Base-by-base conservation (phyloP, 2,888 invertebrate species). In the Hoplodrina ambigua region DNA sequence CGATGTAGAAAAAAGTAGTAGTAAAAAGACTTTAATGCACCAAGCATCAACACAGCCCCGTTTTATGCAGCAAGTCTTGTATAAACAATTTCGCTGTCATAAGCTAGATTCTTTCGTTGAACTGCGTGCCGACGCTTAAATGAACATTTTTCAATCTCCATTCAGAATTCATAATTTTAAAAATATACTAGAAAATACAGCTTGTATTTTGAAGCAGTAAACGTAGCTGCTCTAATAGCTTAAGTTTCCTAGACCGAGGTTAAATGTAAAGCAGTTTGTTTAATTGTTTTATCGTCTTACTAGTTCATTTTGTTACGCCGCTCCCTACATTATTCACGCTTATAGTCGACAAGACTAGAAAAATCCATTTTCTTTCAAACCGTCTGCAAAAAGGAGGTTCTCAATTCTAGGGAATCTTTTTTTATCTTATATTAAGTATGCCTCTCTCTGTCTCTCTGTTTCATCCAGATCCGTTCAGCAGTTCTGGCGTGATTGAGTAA, bases 211-310 rank as follows among this genome's bases (percentile, higher is more conserved):
- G 44, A 59, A 50, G 41, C 25, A 11, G 19, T 57, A 20, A 13
- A 46, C 53, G 25, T 54, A 15, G 5, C 46, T n/a, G n/a, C n/a
- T n/a, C n/a, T 46, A 46, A 69, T 25, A n/a, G 15, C 37, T 46
- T 52, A 58, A 41, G 5, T 37, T 56, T 67, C 0, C 20, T 13
- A 19, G 20, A 7, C 25, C 52, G 25, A 57, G 46, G 60, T 25
- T 72, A 72, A 72, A 25, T 44, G 25, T 56, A 25, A 20, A 60
- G 44, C 59, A 55, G 50, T 72, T 73, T 37, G 52, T 59, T 52
- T 67, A 72, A 72, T 67, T 67, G 67, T 55, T 72, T 67, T 60
- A 67, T 50, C 8, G 67, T 50, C 33, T 20, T 59, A 50, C 41
- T 72, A 55, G 54, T 66, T 54, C 17, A 20, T 66, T 72, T 55